Conservation (phyloP, 2,888 invertebrate species). For the Peribatodes rhomboidaria region DNA sequence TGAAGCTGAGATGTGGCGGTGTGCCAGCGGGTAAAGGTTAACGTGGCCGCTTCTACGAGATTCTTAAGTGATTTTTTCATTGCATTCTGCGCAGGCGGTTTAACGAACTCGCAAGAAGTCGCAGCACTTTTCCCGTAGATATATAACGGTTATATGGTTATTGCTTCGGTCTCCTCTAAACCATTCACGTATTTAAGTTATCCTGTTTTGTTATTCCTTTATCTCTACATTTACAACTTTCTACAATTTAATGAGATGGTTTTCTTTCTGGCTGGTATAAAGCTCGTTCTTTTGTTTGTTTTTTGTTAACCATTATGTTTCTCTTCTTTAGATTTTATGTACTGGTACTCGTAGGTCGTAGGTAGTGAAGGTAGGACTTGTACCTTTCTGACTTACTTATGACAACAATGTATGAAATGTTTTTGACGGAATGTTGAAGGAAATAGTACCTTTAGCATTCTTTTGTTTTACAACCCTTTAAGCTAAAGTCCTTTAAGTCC, state of each 20-base stretch:
- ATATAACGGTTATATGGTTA: constrained; percentile 72
- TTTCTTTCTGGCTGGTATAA: constrained; percentile 38
- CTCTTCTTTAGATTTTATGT: constrained; percentile 35
- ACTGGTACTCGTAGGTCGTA: constrained; percentile 2
- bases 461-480: too few relatives aligned
- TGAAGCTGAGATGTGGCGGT: constrained; percentile 68
- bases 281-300: constrained; percentile 43
- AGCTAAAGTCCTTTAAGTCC: too few relatives aligned
- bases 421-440: background rate
- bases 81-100: constrained; percentile 69
- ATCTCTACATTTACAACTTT: constrained; percentile 42
- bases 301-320: constrained; percentile 27
- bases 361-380: constrained; percentile 6
- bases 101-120: constrained; percentile 81
- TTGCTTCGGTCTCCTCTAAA: constrained; percentile 62
- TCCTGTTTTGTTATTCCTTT: constrained; percentile 52
- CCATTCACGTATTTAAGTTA: constrained; percentile 60
- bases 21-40: constrained; percentile 80
- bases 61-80: constrained; percentile 82
- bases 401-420: background rate
- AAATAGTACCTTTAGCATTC: too few relatives aligned
- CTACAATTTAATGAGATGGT: constrained; percentile 50
- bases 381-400: constrained; percentile 7
- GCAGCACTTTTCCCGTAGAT: constrained; percentile 76
- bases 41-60: constrained; percentile 72